phyloP scores from a whole-genome alignment of 2,888 invertebrate genomes.

The Xylocampa areola region DNA sequence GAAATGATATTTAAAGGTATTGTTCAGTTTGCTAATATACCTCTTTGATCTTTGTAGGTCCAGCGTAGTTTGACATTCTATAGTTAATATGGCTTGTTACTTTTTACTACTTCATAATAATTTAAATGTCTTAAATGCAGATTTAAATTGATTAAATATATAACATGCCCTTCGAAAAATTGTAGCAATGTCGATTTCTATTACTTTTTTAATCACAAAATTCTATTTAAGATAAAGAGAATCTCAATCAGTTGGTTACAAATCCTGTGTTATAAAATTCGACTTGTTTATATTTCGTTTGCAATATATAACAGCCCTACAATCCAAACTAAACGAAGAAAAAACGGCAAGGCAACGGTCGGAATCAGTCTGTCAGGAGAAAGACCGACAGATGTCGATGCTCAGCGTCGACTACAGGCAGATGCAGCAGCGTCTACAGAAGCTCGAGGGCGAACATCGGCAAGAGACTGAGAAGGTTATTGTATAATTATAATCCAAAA shows the following conservation, averaged over 20 bases:
- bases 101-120: constrained; percentile 18
- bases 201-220: not conserved
- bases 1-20: constrained; percentile 92
- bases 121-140: not conserved
- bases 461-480: constrained; percentile 95
- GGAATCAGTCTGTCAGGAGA: constrained; percentile 96
- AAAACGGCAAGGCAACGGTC: constrained; percentile 95
- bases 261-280: not conserved
- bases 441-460: constrained; percentile 96
- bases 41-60: constrained; percentile 48
- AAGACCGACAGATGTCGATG: constrained; percentile 98
- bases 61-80: constrained; percentile 46
- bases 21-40: constrained; percentile 82
- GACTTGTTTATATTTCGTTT: constrained; percentile 26
- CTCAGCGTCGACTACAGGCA: constrained; percentile 98
- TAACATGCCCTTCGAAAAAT: too few species aligned
- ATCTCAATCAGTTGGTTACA: not conserved
- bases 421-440: constrained; percentile 96
- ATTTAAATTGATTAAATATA: not conserved
- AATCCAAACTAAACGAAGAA: constrained; percentile 97
- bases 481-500: not conserved
- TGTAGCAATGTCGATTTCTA: not conserved
- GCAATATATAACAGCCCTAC: constrained; percentile 91
- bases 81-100: constrained; percentile 31
- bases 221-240: constrained; percentile 1